Evolutionary conservation across 2,113 vertebrate genomes (phyloP).

Genomic region (Psophia crepitans): DNA sequence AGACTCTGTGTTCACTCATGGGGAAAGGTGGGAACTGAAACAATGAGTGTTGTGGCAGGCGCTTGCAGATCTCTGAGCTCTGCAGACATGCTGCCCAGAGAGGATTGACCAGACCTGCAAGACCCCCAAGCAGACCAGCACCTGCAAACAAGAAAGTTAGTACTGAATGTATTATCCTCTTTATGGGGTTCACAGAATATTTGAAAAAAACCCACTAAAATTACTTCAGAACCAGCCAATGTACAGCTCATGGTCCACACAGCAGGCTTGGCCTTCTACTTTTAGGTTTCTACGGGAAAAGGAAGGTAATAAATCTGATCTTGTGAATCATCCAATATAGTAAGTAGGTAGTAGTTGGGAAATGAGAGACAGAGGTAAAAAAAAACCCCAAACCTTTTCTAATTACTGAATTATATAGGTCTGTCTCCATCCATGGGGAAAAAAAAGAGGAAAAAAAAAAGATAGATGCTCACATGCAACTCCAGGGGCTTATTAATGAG

Average conservation of each 20-base stretch:
- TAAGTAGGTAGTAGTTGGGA: not conserved
- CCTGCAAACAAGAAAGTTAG: not conserved
- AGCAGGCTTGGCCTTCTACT: not conserved
- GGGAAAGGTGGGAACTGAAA: not conserved
- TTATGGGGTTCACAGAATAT: not conserved
- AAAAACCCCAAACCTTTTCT: not conserved
- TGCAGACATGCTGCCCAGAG: not conserved
- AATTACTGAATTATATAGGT: not conserved
- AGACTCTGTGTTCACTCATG: accelerated
- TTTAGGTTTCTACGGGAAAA: not conserved
- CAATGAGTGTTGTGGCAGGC: accelerated
- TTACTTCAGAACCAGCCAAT: not conserved
- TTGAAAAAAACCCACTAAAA: not conserved
- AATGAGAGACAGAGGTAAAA: not conserved
- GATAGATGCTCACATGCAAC: not conserved
- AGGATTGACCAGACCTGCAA: not conserved
- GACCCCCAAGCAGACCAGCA: not conserved
- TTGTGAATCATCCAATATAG: not conserved
- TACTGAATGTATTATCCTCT: not conserved
- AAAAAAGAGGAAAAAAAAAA: not conserved
- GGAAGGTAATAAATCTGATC: not conserved
- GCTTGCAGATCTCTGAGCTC: not conserved
- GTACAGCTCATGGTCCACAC: not conserved
- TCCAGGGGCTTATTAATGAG: not conserved
- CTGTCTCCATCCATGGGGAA: not conserved